Evolutionary conservation across 2,113 vertebrate genomes (phyloP).

Genomic region (Salvelinus sp.): DNA sequence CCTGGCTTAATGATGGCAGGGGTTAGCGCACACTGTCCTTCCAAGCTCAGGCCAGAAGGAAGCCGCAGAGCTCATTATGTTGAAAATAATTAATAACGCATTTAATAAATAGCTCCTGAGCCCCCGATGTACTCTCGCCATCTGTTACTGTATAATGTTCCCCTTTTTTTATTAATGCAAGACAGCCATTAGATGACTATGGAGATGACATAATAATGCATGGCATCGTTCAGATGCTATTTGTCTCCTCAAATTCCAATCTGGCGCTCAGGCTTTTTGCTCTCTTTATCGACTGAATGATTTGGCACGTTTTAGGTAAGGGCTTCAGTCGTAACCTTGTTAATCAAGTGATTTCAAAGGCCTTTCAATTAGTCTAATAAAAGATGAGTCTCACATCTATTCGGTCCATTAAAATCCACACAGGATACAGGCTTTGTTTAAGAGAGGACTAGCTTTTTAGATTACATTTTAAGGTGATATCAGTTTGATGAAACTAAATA

Average conservation of each 20-base stretch:
- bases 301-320: slow-evolving; percentile 60
- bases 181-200: slow-evolving; percentile 72
- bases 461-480: background rate
- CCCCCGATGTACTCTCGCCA: slow-evolving; percentile 72
- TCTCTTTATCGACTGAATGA: slow-evolving; percentile 54
- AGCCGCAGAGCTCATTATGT: slow-evolving; percentile 72
- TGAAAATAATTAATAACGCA: slow-evolving; percentile 80
- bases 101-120: slow-evolving; percentile 82
- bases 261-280: slow-evolving; percentile 50
- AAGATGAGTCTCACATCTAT: slow-evolving; percentile 7
- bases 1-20: slow-evolving; percentile 50
- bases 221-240: slow-evolving; percentile 73
- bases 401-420: background rate
- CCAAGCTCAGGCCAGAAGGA: slow-evolving; percentile 62
- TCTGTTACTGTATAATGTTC: slow-evolving; percentile 73
- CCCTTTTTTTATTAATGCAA: slow-evolving; percentile 73
- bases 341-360: slow-evolving; percentile 59
- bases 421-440: slow-evolving; percentile 15
- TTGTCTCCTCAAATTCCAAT: slow-evolving; percentile 72
- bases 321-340: slow-evolving; percentile 55
- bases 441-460: slow-evolving; percentile 9
- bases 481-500: slow-evolving; percentile 1
- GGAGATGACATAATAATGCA: slow-evolving; percentile 75
- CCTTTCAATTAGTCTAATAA: slow-evolving; percentile 37
- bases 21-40: slow-evolving; percentile 54